Conservation (phyloP, 2,797 vertebrate species). For the Zalophus californianus region DNA sequence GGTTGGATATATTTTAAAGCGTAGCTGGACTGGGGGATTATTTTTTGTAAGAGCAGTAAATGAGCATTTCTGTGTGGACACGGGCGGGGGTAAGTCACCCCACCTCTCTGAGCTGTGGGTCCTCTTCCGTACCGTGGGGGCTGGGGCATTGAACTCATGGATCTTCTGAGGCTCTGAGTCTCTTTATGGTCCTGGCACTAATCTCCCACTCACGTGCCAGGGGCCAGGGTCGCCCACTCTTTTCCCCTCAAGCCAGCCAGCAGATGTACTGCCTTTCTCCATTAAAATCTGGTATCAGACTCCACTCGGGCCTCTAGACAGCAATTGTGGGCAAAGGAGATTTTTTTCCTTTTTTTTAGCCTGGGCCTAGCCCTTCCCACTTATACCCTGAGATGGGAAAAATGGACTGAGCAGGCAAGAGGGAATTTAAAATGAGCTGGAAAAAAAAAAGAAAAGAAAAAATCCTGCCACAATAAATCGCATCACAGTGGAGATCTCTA, state of each 20-base stretch:
- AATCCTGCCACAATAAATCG: conserved; percentile 55
- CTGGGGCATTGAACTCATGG: not conserved
- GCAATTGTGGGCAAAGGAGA: not conserved
- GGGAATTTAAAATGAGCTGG: conserved; percentile 57
- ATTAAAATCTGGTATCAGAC: not conserved
- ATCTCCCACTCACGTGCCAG: not conserved
- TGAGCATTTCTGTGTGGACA: not conserved
- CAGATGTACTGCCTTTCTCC: not conserved
- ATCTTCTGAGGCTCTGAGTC: not conserved
- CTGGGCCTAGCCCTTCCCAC: not conserved
- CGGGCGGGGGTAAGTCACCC: not conserved
- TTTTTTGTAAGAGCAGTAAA: not conserved
- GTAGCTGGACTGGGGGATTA: not conserved
- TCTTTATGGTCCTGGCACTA: not conserved
- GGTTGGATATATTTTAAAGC: not conserved
- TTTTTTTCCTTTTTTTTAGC: not conserved
- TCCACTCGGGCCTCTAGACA: not conserved
- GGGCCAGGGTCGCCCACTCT: not conserved
- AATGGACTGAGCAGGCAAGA: conserved; percentile 42
- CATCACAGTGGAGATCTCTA: conserved; percentile 64
- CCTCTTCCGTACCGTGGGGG: accelerated
- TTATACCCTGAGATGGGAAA: conserved; percentile 47
- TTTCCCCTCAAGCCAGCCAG: not conserved
- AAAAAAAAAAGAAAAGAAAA: not conserved
- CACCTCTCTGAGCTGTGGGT: not conserved